Evolutionary conservation across 2,888 invertebrate species (phyloP), one percentile per base, ranked within the genome.

Genomic region (Reticulitermes lucifugus): DNA sequence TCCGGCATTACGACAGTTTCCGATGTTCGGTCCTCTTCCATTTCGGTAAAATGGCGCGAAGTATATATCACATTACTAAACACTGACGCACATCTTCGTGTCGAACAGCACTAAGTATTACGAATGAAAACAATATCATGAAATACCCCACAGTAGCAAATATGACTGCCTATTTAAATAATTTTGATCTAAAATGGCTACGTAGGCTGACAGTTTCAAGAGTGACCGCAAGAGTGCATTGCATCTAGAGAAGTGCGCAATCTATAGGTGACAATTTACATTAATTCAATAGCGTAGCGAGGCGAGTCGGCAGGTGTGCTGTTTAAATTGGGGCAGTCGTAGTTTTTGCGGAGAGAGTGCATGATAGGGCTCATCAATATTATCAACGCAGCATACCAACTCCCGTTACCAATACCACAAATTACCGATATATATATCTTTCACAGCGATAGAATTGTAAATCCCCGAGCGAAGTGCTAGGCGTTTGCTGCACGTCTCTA

Each of bases 1-100:
- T 91, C 91, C 92, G 92, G 91, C 91, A 92, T 89, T 88, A 91
- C 91, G 87, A 87, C 87, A 82, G 87, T 84, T 90, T 91, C 91
- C 91, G 91, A 91, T 90, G 90, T 90, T 90, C 90, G 91, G 88
- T 89, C 89, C 89, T 90, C 90, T 89, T 91, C 91, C 91, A 91
- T 91, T 84, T 82, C 84, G 77, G 84, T 70, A 75, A 55, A 84
- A 83, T 84, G 86, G 86, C 86, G 86, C 86, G 86, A 86, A 86
- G 80, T 35, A 46, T 59, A 77, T 51, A 71, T 60, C 55, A 43
- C 46, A 18, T 84, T 77, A 79, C 43, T 25, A 65, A 60, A 79
- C 25, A 60, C 60, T 18, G 60, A 3, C 46, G n/a, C 60, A 22
- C 41, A 35, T 21, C 60, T 29, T 59, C 55, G 14, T 35, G 43